These are phyloP conservation scores for Conopomorpha cramerella DNA, from an alignment of 1,140 invertebrate species.

Conservation along the genomic window DNA sequence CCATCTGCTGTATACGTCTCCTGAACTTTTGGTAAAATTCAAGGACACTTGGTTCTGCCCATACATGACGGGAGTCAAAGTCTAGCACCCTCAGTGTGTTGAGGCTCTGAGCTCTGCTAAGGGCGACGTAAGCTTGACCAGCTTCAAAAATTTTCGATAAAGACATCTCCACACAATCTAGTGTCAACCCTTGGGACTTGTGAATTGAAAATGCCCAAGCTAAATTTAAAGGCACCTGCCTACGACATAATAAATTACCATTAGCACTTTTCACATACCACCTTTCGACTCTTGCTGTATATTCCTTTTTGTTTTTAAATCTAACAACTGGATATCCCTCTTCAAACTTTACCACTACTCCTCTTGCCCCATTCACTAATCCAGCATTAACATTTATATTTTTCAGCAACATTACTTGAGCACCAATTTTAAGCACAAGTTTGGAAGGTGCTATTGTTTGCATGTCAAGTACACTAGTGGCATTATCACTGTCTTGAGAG, in stretches of 20 bases:
- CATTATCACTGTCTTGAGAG: constrained; percentile 78
- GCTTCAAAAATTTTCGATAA: constrained; percentile 89
- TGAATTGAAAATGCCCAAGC: constrained; percentile 98
- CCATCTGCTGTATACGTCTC: constrained; percentile 64
- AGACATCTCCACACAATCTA: constrained; percentile 95
- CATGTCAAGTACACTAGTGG: constrained; percentile 72
- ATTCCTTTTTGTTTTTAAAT: constrained; percentile 79
- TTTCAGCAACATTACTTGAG: constrained; percentile 92
- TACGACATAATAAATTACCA: constrained; percentile 68
- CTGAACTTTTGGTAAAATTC: constrained; percentile 80
- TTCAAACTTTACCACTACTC: constrained; percentile 81
- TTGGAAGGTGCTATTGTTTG: constrained; percentile 75
- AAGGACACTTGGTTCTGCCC: constrained; percentile 85
- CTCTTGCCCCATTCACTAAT: constrained; percentile 91
- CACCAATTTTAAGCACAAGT: constrained; percentile 77
- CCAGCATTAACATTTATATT: constrained; percentile 86
- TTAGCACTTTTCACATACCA: constrained; percentile 80
- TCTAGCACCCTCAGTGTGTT: constrained; percentile 84
- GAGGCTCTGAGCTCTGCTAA: constrained; percentile 88
- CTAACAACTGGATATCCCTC: constrained; percentile 83
- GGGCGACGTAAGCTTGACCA: constrained; percentile 94
- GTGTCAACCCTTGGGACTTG: constrained; percentile 92
- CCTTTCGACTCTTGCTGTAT: constrained; percentile 74
- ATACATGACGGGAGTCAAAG: constrained; percentile 85
- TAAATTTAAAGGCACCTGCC: constrained; percentile 82